A percentile compares a stretch with the other conserved stretches of the same genome.
phyloP scores from a whole-genome alignment of 2,888 invertebrate species.

The Mythimna loreyi region DNA sequence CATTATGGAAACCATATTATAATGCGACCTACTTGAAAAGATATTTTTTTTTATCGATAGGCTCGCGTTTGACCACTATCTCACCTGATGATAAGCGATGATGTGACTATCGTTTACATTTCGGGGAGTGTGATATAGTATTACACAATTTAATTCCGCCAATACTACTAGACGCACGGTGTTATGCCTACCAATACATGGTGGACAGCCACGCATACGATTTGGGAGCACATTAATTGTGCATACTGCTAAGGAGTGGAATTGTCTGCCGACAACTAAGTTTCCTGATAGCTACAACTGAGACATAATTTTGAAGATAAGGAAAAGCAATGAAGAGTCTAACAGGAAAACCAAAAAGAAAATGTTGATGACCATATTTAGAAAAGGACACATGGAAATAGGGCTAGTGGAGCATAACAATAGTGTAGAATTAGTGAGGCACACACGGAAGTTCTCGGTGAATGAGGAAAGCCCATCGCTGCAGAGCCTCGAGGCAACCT shows the following conservation, averaged over 20 bases:
- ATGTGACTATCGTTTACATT: no score
- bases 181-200: no score
- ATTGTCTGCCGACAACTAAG: no score
- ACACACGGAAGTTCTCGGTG: slow-evolving; percentile 70
- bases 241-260: no score
- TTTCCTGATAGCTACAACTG: no score
- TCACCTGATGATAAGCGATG: no score
- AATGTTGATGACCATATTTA: slow-evolving; percentile 60
- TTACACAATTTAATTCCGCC: no score
- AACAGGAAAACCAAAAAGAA: slow-evolving; percentile 53
- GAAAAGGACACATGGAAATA: slow-evolving; percentile 69
- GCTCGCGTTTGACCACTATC: no score
- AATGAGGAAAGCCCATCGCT: slow-evolving; percentile 81
- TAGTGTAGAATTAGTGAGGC: slow-evolving; percentile 69
- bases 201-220: no score
- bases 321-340: slow-evolving; percentile 17
- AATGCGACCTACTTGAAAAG: slow-evolving; percentile 3
- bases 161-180: no score
- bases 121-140: no score
- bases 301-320: slow-evolving; percentile 14
- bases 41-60: not conserved
- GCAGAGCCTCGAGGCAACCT: slow-evolving; percentile 77
- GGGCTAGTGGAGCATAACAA: slow-evolving; percentile 72
- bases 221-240: no score
- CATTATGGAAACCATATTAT: slow-evolving; percentile 5